Percentiles rank a stretch among this genome's conserved stretches.
phyloP scores from a whole-genome alignment of 92 coral and sea anemone species.

The Porites evermanni region DNA sequence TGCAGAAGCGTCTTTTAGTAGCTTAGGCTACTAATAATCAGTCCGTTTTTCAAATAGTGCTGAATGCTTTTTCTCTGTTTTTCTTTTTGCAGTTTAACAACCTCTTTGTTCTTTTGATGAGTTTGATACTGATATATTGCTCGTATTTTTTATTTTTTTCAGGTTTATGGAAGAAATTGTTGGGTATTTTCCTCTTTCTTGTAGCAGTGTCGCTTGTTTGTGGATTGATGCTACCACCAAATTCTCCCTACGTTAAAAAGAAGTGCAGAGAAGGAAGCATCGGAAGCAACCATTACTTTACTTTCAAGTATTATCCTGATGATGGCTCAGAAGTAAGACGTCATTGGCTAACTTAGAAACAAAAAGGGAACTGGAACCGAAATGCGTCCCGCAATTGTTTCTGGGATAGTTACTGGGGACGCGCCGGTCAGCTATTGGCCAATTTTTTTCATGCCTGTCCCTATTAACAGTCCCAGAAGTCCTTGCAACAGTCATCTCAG shows the following conservation, averaged over 20 bases:
- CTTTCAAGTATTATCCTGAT: constrained; percentile 49
- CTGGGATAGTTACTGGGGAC: too few species aligned
- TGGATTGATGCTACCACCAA: constrained; percentile 83
- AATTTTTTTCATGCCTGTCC: too few species aligned
- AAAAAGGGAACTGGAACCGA: too few species aligned
- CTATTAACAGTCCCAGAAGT: too few species aligned
- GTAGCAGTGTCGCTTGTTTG: constrained; percentile 66
- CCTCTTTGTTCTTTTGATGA: not conserved
- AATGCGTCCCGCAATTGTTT: too few species aligned
- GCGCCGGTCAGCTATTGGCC: too few species aligned
- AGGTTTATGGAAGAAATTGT: constrained; percentile 70
- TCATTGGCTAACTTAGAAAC: not conserved
- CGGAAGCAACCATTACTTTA: constrained; percentile 17
- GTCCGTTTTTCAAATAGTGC: too few species aligned
- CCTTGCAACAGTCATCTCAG: too few species aligned
- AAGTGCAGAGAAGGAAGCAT: constrained; percentile 68
- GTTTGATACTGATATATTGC: not conserved
- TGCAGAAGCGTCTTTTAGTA: too few species aligned
- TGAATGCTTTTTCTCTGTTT: too few species aligned
- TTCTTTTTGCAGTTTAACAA: not conserved
- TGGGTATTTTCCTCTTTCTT: constrained; percentile 64
- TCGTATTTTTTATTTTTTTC: not conserved
- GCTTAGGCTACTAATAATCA: too few species aligned
- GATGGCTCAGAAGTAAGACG: constrained; percentile 69
- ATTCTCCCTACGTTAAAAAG: constrained; percentile 77